Conservation (phyloP, 2,888 invertebrate genomes). For the Drosophila villosipedis region DNA sequence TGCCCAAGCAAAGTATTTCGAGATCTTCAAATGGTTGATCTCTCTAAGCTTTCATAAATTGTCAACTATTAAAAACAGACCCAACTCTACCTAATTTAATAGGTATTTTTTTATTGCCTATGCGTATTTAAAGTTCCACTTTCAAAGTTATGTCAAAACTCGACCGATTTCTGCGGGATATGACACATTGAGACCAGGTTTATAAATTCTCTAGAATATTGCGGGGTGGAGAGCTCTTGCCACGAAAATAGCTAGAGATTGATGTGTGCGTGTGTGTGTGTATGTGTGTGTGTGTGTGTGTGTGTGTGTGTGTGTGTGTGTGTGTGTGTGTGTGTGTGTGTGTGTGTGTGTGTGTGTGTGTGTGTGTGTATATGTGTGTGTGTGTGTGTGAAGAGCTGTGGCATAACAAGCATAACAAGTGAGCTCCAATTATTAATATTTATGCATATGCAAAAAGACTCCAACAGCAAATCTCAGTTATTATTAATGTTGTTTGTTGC, state of each 20-base stretch:
- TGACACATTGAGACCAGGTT: not conserved
- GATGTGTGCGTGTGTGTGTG: not conserved
- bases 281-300: not conserved
- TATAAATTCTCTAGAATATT: not conserved
- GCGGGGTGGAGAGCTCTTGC: not conserved
- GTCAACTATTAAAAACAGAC: not conserved
- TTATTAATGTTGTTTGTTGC: constrained; percentile 30
- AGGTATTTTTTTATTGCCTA: not conserved
- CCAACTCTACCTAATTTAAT: not conserved
- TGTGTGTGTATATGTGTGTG: not conserved
- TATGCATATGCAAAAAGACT: constrained; percentile 50
- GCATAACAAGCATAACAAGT: constrained; percentile 39
- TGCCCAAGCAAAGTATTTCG: not conserved
- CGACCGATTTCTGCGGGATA: not conserved
- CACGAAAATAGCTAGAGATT: not conserved
- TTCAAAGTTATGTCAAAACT: not conserved
- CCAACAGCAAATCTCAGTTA: constrained; percentile 26
- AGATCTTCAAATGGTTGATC: not conserved
- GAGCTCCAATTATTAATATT: constrained; percentile 48
- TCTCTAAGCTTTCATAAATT: not conserved
- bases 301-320: no score
- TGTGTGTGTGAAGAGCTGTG: constrained; percentile 20
- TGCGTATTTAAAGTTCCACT: not conserved
- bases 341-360: not conserved
- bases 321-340: not conserved